Evolutionary conservation across 2,797 vertebrate species (phyloP).

Genomic region (Enteromius anoplus): DNA sequence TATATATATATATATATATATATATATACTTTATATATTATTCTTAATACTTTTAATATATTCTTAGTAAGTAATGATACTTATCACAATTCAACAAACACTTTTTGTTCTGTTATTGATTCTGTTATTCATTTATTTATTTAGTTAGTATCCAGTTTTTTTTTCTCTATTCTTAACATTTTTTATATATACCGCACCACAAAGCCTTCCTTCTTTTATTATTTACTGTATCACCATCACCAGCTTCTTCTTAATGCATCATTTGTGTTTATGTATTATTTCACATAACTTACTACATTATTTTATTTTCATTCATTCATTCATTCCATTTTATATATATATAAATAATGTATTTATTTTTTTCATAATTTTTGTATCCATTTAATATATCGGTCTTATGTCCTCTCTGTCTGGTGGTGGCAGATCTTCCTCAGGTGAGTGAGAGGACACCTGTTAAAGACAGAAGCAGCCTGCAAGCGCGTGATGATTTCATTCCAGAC

Average conservation of each 20-base stretch:
- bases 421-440: constrained; percentile 59
- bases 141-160: background rate
- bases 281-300: background rate
- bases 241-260: background rate
- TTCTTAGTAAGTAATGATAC: too few relatives aligned
- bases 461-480: constrained; percentile 54
- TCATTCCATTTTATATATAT: background rate
- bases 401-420: background rate
- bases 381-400: background rate
- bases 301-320: background rate
- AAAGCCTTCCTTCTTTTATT: background rate
- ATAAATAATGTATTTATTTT: too few relatives aligned
- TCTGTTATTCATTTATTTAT: background rate
- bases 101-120: too few relatives aligned
- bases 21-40: too few relatives aligned
- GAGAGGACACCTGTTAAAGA: constrained; percentile 46
- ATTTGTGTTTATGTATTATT: background rate
- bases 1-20: too few relatives aligned
- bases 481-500: constrained; percentile 74
- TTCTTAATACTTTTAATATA: too few relatives aligned
- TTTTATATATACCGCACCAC: background rate
- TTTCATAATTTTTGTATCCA: background rate
- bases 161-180: background rate
- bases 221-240: background rate
- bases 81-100: too few relatives aligned